Conservation (phyloP, 2,888 invertebrate species). For the Nomada goodeniana region DNA sequence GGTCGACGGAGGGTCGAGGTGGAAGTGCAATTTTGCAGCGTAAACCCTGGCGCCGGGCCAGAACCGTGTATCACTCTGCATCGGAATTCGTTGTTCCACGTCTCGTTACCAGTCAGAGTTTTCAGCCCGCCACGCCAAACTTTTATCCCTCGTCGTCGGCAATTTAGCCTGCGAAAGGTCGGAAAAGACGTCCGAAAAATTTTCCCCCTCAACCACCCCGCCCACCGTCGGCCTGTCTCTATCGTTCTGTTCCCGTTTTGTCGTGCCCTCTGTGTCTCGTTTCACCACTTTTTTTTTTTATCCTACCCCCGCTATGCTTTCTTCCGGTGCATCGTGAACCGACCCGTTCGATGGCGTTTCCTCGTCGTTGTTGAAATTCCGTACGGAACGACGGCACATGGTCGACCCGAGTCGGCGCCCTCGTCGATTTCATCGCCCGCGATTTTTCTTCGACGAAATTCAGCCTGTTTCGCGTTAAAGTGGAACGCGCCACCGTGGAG, state of each 20-base stretch:
- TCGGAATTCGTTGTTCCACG: conserved; percentile 81
- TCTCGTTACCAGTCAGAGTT: conserved; percentile 79
- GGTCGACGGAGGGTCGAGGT: conserved; percentile 61
- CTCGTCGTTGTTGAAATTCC: conserved; percentile 42
- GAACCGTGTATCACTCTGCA: conserved; percentile 80
- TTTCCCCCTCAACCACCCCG: neutral
- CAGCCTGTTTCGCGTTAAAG: conserved; percentile 19
- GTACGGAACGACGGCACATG: conserved; percentile 27
- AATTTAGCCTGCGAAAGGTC: conserved; percentile 59
- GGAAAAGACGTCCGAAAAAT: conserved; percentile 48
- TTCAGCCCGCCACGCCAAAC: conserved; percentile 70
- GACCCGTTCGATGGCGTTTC: conserved; percentile 23
- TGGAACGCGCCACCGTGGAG: conserved; percentile 3
- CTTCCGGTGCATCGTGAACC: neutral
- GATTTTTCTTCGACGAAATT: conserved; percentile 45
- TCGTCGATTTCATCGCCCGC: conserved; percentile 35
- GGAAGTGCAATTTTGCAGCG: conserved; percentile 79
- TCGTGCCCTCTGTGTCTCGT: neutral
- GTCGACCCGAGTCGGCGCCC: conserved; percentile 29
- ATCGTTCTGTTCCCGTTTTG: neutral
- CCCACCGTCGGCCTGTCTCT: neutral
- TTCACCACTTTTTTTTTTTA: neutral
- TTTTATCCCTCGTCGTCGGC: conserved; percentile 66
- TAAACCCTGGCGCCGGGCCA: conserved; percentile 79
- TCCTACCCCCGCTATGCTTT: neutral